Evolutionary conservation across 2,888 invertebrate species (phyloP).

Genomic region (Tetrapedia diversipes): DNA sequence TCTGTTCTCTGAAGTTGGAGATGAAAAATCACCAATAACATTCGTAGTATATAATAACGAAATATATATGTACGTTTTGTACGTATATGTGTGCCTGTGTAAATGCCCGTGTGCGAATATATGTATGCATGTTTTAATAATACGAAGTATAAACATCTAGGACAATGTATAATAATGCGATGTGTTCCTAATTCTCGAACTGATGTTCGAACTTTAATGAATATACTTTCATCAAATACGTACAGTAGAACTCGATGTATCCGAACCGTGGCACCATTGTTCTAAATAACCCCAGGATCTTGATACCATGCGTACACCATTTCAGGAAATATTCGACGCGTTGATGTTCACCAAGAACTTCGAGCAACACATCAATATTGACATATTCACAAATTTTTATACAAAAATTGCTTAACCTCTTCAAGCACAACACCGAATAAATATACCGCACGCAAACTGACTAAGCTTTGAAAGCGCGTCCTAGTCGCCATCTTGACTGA

Average conservation of each 20-base stretch:
- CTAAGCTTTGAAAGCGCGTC: neutral
- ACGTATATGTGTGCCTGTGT: constrained; percentile 34
- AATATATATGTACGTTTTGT: constrained; percentile 42
- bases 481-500: neutral
- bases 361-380: constrained; percentile 31
- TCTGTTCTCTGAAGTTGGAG: constrained; percentile 7
- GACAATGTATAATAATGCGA: constrained; percentile 52
- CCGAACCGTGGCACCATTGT: constrained; percentile 41
- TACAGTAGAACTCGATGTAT: constrained; percentile 51
- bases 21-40: constrained; percentile 29
- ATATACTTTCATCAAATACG: constrained; percentile 60
- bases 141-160: constrained; percentile 58
- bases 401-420: constrained; percentile 5
- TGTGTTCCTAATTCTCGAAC: constrained; percentile 51
- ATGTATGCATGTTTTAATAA: constrained; percentile 44
- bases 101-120: constrained; percentile 40
- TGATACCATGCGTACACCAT: neutral
- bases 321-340: neutral
- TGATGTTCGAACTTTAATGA: constrained; percentile 50
- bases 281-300: constrained; percentile 22
- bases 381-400: constrained; percentile 21
- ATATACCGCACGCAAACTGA: neutral
- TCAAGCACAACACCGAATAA: neutral
- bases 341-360: neutral
- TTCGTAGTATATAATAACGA: constrained; percentile 49